Conservation (phyloP, 2,888 invertebrate genomes). For the Cantharis nigra region DNA sequence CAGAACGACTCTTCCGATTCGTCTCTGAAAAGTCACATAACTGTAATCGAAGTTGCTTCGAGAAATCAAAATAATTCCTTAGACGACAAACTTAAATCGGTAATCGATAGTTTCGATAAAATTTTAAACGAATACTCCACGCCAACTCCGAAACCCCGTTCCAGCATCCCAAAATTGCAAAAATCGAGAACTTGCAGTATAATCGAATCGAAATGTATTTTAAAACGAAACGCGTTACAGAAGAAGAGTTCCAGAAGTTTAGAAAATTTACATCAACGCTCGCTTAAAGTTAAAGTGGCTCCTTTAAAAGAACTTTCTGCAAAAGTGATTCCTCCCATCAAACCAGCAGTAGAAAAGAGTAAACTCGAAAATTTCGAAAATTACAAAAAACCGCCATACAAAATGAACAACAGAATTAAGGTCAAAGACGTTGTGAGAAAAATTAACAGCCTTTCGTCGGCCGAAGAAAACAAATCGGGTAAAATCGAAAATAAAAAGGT, state of each 20-base stretch:
- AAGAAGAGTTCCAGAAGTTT: constrained; percentile 17
- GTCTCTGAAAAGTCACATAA: constrained; percentile 60
- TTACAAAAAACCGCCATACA: neutral
- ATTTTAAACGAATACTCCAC: constrained; percentile 57
- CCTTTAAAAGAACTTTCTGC: neutral
- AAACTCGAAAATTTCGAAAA: neutral
- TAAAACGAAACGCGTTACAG: constrained; percentile 58
- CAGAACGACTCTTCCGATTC: neutral
- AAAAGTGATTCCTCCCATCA: neutral
- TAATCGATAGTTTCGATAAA: constrained; percentile 60
- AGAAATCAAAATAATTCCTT: constrained; percentile 8
- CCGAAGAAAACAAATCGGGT: neutral
- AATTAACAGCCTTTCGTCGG: constrained; percentile 40
- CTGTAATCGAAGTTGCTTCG: constrained; percentile 51
- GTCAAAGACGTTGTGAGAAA: constrained; percentile 47
- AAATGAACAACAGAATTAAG: constrained; percentile 31
- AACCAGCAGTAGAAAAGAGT: neutral
- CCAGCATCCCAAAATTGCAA: constrained; percentile 62
- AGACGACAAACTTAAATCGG: constrained; percentile 57
- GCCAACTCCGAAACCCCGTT: constrained; percentile 40
- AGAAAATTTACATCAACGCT: constrained; percentile 9
- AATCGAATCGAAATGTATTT: constrained; percentile 70
- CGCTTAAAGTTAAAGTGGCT: neutral
- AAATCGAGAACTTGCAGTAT: constrained; percentile 75
- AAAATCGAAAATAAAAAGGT: neutral